These are phyloP conservation scores for Tanypteryx hageni DNA, from an alignment of 2,888 invertebrate genomes.

Conservation along the genomic window DNA sequence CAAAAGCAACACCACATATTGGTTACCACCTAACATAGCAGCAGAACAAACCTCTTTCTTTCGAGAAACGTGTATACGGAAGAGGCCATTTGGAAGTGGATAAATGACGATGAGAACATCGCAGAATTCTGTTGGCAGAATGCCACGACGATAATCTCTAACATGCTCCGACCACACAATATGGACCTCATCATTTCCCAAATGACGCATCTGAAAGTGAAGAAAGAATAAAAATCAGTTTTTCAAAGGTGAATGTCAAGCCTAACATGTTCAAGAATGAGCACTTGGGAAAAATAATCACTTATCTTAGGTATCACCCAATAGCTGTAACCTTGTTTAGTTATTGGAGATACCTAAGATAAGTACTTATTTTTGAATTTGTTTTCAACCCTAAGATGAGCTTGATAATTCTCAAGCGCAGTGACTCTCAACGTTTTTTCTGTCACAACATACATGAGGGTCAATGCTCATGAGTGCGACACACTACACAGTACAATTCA, in stretches of 20 bases:
- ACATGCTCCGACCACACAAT: slow-evolving; percentile 99
- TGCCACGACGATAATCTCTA: slow-evolving; percentile 96
- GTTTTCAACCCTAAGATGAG: too few species aligned
- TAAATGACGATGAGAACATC: slow-evolving; percentile 98
- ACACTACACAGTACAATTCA: too few species aligned
- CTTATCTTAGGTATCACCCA: background rate
- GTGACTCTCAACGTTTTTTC: too few species aligned
- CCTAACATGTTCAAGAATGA: slow-evolving; percentile 35
- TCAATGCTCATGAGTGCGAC: too few species aligned
- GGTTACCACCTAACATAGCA: background rate
- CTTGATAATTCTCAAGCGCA: too few species aligned
- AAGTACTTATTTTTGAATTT: too few species aligned
- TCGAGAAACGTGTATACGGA: slow-evolving; percentile 91
- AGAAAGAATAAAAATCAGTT: slow-evolving; percentile 52
- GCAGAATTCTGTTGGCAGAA: slow-evolving; percentile 99
- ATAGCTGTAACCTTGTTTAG: background rate
- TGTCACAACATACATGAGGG: too few species aligned
- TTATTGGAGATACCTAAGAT: too few species aligned
- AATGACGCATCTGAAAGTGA: slow-evolving; percentile 87
- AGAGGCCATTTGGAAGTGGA: slow-evolving; percentile 89
- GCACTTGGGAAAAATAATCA: background rate
- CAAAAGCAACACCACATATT: too few species aligned
- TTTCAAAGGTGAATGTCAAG: too few species aligned
- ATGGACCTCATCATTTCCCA: slow-evolving; percentile 99
- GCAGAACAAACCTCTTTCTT: slow-evolving; percentile 85